Percentiles rank a stretch among this genome's conserved stretches.
Conservation (phyloP, 2,888 invertebrate species). For the Patella caerulea region DNA sequence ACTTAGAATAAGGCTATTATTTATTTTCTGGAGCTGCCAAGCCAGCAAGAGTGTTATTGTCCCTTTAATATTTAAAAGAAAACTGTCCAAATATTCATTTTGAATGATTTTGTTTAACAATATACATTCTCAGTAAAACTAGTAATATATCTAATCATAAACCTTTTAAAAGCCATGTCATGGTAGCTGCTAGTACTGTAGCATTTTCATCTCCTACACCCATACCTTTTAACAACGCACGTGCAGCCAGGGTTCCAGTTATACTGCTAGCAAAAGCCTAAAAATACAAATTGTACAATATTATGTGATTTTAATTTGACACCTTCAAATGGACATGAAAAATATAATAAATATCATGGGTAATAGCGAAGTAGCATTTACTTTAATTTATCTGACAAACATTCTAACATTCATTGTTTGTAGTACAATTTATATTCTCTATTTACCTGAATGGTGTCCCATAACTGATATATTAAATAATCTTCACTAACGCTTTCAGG, state of each 20-base stretch:
- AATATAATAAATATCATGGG: too few relatives aligned
- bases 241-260: constrained; percentile 88
- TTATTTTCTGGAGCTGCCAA: too few relatives aligned
- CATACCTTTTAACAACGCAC: constrained; percentile 90
- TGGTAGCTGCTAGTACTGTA: constrained; percentile 90
- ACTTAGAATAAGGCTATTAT: too few relatives aligned
- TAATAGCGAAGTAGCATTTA: too few relatives aligned
- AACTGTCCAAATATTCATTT: too few relatives aligned
- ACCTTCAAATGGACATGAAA: too few relatives aligned
- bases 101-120: neutral
- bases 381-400: too few relatives aligned
- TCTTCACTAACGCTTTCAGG: constrained; percentile 93
- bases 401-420: too few relatives aligned
- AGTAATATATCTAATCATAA: constrained; percentile 18
- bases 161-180: constrained; percentile 94
- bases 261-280: constrained; percentile 81
- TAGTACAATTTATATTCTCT: neutral
- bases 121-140: neutral
- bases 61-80: too few relatives aligned
- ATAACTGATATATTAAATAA: constrained; percentile 85
- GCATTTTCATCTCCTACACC: constrained; percentile 92
- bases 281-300: constrained; percentile 31
- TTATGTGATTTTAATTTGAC: neutral
- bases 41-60: too few relatives aligned
- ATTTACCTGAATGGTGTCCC: constrained; percentile 93